Conservation (phyloP, 2,113 vertebrate genomes). For the Zosterops borbonicus region DNA sequence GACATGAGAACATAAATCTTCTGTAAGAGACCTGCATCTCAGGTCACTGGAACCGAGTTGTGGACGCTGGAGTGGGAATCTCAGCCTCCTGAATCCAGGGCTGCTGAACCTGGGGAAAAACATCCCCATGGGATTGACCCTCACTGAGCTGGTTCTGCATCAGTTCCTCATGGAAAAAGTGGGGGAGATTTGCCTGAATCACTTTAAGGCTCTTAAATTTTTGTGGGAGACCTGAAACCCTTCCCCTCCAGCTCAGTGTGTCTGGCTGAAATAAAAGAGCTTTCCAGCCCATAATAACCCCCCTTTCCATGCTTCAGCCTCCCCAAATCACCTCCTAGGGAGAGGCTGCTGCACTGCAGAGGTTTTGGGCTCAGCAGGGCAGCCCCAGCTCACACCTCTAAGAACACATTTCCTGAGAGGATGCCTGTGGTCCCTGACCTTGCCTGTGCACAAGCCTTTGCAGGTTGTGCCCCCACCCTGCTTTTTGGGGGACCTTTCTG, state of each 20-base stretch:
- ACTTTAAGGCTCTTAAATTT: neutral
- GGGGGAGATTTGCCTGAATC: neutral
- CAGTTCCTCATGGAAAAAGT: neutral
- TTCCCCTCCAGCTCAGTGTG: neutral
- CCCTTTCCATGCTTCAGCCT: neutral
- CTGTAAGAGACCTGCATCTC: neutral
- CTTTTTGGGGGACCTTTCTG: neutral
- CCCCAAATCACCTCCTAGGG: accelerated
- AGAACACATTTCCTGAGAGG: neutral
- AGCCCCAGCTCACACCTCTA: accelerated
- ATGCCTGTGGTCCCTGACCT: accelerated
- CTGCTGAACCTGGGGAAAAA: neutral
- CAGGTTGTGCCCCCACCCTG: accelerated
- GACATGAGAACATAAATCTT: neutral
- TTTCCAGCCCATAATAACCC: neutral
- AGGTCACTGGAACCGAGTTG: neutral
- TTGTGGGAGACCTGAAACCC: neutral
- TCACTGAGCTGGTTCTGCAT: neutral
- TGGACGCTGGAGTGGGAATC: neutral
- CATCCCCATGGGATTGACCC: neutral
- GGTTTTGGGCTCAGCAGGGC: accelerated
- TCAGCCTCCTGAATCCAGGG: neutral
- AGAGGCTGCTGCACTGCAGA: neutral
- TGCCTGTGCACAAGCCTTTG: accelerated
- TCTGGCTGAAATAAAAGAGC: neutral